Conservation (phyloP, 1,140 invertebrate species). For the Drosophila auraria region DNA sequence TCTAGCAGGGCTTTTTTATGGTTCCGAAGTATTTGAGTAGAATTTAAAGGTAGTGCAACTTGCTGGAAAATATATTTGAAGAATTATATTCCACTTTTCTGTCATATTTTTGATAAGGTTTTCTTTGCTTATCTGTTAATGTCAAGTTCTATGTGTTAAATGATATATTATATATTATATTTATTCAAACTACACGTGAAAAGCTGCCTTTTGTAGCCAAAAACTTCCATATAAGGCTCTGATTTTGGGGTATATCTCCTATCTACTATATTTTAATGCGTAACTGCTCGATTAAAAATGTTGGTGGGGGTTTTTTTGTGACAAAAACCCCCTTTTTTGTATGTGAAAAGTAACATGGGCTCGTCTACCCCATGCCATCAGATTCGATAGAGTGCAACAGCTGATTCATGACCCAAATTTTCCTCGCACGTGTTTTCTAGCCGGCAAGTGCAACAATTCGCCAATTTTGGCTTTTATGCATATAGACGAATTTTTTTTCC, state of each 20-base stretch:
- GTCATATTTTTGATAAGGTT: too few relatives aligned
- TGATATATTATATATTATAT: background rate
- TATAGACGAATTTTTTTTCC: too few relatives aligned
- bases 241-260: background rate
- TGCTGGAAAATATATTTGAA: too few relatives aligned
- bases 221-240: background rate
- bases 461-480: too few relatives aligned
- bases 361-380: background rate
- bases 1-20: background rate
- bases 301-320: background rate
- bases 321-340: background rate
- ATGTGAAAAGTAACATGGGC: background rate
- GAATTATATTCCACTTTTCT: too few relatives aligned
- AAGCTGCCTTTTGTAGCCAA: background rate
- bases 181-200: background rate
- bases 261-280: background rate
- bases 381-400: slow-evolving; percentile 19
- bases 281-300: background rate
- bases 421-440: slow-evolving; percentile 33
- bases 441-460: slow-evolving; percentile 15
- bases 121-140: background rate
- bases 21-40: background rate
- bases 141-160: background rate
- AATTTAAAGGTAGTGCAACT: too few relatives aligned
- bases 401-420: slow-evolving; percentile 62